Conservation (phyloP, 1,140 invertebrate genomes). For the Bombus haemorrhoidalis region DNA sequence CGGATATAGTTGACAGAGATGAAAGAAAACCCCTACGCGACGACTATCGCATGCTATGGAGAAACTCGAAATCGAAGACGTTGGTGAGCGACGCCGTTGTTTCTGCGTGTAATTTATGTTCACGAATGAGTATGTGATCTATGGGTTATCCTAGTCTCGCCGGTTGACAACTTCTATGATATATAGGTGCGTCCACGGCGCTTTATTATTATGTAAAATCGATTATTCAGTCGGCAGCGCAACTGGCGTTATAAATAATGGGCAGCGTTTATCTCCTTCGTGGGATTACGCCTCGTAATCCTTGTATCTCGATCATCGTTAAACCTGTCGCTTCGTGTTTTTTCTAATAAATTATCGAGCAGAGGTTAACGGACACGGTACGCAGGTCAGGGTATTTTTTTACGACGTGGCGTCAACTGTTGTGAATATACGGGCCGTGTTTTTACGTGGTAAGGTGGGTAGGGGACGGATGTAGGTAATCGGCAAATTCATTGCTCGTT, state of each 20-base stretch:
- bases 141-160: constrained; percentile 6
- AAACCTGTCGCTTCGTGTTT: background rate
- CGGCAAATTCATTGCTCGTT: background rate
- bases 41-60: background rate
- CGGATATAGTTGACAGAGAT: too few relatives aligned
- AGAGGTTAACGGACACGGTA: background rate
- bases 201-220: constrained; percentile 52
- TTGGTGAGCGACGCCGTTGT: background rate
- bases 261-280: constrained; percentile 29
- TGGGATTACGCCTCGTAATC: constrained; percentile 30
- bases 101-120: constrained; percentile 21
- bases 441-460: background rate
- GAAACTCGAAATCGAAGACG: constrained; percentile 12
- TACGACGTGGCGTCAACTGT: background rate
- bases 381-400: background rate
- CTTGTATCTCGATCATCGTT: constrained; percentile 39
- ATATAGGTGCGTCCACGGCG: background rate
- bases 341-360: constrained; percentile 24
- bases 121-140: constrained; percentile 10
- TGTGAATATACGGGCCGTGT: background rate
- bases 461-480: too few relatives aligned
- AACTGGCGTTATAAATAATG: constrained; percentile 32
- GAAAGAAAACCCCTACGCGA: too few relatives aligned
- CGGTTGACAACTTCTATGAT: constrained; percentile 27
- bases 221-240: constrained; percentile 22